phyloP scores from a whole-genome alignment of 1,140 invertebrate genomes.

The Liolophura sinensis region DNA sequence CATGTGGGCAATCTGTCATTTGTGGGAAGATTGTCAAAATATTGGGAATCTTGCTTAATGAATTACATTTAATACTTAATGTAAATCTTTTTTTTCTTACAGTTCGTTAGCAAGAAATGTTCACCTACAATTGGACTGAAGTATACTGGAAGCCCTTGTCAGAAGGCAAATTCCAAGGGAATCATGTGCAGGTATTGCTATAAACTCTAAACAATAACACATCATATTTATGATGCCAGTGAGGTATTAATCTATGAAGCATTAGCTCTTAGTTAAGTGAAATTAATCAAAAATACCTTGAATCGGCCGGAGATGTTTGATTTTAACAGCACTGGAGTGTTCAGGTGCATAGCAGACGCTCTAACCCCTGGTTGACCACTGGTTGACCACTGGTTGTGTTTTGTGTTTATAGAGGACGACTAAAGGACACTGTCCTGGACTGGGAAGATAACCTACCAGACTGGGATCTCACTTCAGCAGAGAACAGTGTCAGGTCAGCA shows the following conservation, averaged over 20 bases:
- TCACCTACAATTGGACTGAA: constrained; percentile 92
- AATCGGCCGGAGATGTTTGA: too few species aligned
- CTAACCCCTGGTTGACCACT: too few species aligned
- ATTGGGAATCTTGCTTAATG: too few species aligned
- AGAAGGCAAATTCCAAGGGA: constrained; percentile 58
- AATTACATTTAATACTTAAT: too few species aligned
- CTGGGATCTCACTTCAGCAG: constrained; percentile 82
- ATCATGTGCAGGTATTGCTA: constrained; percentile 41
- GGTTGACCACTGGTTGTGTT: not conserved
- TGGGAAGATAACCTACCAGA: constrained; percentile 96
- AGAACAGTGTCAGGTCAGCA: constrained; percentile 82
- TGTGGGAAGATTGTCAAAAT: too few species aligned
- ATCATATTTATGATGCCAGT: too few species aligned
- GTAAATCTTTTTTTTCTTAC: constrained; percentile 62
- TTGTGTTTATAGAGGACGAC: constrained; percentile 69
- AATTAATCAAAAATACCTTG: too few species aligned
- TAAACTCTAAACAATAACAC: not conserved
- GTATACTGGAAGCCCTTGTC: constrained; percentile 77
- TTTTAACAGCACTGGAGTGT: too few species aligned
- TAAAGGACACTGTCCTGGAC: constrained; percentile 94
- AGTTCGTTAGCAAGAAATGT: constrained; percentile 80
- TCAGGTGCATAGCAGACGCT: too few species aligned
- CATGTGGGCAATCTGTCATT: too few species aligned
- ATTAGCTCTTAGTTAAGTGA: too few species aligned
- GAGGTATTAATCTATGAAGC: not conserved